These are phyloP conservation scores for Entosphenus tridentatus DNA, from an alignment of 2,113 vertebrate genomes.

Conservation along the genomic window DNA sequence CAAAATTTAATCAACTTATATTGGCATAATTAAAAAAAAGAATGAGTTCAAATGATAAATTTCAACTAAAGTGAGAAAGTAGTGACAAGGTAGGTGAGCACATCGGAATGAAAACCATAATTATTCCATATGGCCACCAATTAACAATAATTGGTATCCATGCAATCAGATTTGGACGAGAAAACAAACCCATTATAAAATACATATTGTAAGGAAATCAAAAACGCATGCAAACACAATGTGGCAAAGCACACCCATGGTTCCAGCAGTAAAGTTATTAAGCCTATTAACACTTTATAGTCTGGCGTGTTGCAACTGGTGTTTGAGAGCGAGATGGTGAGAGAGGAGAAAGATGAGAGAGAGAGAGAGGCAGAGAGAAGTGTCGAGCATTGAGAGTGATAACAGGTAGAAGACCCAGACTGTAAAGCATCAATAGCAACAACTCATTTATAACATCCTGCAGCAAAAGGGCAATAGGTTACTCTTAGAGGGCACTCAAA, in stretches of 20 bases:
- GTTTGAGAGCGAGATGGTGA: too few species aligned
- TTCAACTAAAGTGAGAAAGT: not conserved
- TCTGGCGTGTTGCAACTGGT: not conserved
- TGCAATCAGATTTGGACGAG: not conserved
- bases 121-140: not conserved
- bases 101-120: not conserved
- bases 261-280: conserved; percentile 2
- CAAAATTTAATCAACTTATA: too few species aligned
- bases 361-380: too few species aligned
- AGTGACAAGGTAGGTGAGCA: not conserved
- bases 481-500: not conserved
- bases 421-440: conserved; percentile 2
- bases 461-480: conserved; percentile 5
- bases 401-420: not conserved
- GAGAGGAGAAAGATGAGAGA: too few species aligned
- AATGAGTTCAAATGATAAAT: too few species aligned
- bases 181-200: not conserved
- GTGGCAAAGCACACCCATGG: conserved; percentile 2
- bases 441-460: conserved; percentile 6
- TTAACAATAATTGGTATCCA: not conserved
- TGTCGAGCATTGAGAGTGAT: too few species aligned
- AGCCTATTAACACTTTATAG: conserved; percentile 6
- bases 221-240: not conserved
- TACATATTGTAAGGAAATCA: not conserved
- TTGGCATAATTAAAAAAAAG: too few species aligned